phyloP scores from a whole-genome alignment of 1,140 invertebrate genomes.

The Philotrypesis tridentata region DNA sequence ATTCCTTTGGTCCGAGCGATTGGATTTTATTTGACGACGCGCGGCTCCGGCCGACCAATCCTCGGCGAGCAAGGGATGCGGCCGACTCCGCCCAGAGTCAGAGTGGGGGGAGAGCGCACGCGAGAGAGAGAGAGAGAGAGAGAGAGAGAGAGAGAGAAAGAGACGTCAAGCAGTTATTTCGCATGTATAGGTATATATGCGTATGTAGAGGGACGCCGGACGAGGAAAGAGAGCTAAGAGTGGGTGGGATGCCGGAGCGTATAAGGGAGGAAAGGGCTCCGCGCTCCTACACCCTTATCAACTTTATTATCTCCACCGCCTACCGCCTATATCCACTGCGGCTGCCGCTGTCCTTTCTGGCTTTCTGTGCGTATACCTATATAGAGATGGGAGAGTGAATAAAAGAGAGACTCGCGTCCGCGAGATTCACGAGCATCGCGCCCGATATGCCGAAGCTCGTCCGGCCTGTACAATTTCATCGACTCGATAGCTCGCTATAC shows the following conservation, averaged over 20 bases:
- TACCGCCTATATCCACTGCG: slow-evolving; percentile 27
- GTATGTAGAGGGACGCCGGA: no score
- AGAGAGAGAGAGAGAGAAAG: background rate
- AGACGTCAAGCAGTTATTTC: no score
- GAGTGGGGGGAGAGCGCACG: background rate
- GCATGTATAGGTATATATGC: no score
- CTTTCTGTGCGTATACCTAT: background rate
- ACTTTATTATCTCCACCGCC: slow-evolving; percentile 71
- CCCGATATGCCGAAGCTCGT: background rate
- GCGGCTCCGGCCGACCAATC: slow-evolving; percentile 67
- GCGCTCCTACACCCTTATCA: slow-evolving; percentile 74
- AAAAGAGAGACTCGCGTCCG: slow-evolving; percentile 8
- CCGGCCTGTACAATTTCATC: slow-evolving; percentile 1
- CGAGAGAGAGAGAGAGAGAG: no score
- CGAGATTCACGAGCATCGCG: slow-evolving; percentile 19
- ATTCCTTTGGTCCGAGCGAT: slow-evolving; percentile 73
- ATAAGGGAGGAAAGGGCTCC: slow-evolving; percentile 19
- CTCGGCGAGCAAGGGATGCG: slow-evolving; percentile 54
- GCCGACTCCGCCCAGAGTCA: slow-evolving; percentile 65
- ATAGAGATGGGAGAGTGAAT: slow-evolving; percentile 5
- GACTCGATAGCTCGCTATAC: background rate
- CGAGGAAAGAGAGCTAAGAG: background rate
- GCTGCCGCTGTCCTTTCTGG: background rate
- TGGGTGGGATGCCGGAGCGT: background rate
- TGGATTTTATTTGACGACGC: slow-evolving; percentile 74